Base-by-base conservation (phyloP, 2,888 invertebrate genomes). In the Hesperia comma region DNA sequence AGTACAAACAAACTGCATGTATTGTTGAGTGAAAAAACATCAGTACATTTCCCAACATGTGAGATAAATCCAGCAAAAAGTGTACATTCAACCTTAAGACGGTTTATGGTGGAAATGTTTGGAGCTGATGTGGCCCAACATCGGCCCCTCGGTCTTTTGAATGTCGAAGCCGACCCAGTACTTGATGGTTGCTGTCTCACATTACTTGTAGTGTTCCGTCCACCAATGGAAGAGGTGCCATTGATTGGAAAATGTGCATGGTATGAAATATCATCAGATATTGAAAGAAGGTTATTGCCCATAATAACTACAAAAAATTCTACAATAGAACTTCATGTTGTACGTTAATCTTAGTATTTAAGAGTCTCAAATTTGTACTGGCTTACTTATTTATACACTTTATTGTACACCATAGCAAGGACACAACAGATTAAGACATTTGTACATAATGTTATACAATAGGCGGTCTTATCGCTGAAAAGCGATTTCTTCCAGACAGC, bases 21-120 rank as follows among this genome's bases (percentile, higher is more conserved):
- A n/a, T 89, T 98, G 68, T 92, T 98, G 54, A 97, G 97, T 80
- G 98, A 98, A 83, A 96, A 96, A 83, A 96, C 96, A 61, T 94
- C 95, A 33, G 95, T 96, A 80, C 97, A 98, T 90, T 94, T 98
- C 75, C 98, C 98, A 32, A 94, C 96, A 15, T 97, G 97, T 81
- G 98, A 98, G 88, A 95, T 98, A 71, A 96, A 98, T 90, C 98
- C 98, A 37, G 94, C 95, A 49, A 95, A 96, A 80, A 98, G 96
- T 88, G 87, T 98, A 17, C 97, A 98, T 88, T 97, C 97, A 1
- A 97, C 97, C 58, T 86, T 98, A 71, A 95, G 97, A 73, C 96
- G 96, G 82, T 98, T 97, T 83, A 97, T 98, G 97, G 96, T 97
- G 70, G 97, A 98, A 87, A 94, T 98, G 80, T 98, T 98, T 92